Conservation (phyloP, 2,888 invertebrate species). For the Lepidochrysops patricia region DNA sequence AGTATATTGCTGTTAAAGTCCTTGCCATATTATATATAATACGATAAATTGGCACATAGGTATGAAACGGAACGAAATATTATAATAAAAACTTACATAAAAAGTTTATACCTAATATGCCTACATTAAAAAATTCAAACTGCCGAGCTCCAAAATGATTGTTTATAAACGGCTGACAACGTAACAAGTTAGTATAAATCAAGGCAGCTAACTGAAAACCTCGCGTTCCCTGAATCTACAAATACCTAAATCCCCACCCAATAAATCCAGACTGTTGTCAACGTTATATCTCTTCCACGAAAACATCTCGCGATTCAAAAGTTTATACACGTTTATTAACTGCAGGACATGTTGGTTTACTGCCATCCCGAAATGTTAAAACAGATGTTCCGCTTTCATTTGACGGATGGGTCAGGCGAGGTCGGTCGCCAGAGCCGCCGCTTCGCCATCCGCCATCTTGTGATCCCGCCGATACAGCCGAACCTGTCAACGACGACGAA, state of each 20-base stretch:
- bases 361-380: slow-evolving; percentile 60
- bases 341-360: slow-evolving; percentile 51
- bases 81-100: too few species aligned
- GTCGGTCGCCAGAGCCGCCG: slow-evolving; percentile 63
- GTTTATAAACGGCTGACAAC: slow-evolving; percentile 23
- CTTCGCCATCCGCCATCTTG: slow-evolving; percentile 52
- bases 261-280: slow-evolving; percentile 30
- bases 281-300: slow-evolving; percentile 27
- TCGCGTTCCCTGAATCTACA: slow-evolving; percentile 23
- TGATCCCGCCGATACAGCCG: slow-evolving; percentile 55
- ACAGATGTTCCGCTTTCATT: slow-evolving; percentile 68
- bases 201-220: slow-evolving; percentile 25
- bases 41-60: neutral
- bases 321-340: slow-evolving; percentile 30
- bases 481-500: slow-evolving; percentile 57
- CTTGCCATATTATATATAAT: too few species aligned
- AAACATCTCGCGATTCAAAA: slow-evolving; percentile 32
- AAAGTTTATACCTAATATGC: neutral
- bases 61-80: neutral
- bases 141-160: slow-evolving; percentile 14
- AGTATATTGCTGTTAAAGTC: too few species aligned
- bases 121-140: neutral
- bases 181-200: slow-evolving; percentile 24
- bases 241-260: slow-evolving; percentile 25
- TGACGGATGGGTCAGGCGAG: slow-evolving; percentile 69